Conservation (phyloP, 2,797 vertebrate species). For the Pseudopleuronectes americanus region DNA sequence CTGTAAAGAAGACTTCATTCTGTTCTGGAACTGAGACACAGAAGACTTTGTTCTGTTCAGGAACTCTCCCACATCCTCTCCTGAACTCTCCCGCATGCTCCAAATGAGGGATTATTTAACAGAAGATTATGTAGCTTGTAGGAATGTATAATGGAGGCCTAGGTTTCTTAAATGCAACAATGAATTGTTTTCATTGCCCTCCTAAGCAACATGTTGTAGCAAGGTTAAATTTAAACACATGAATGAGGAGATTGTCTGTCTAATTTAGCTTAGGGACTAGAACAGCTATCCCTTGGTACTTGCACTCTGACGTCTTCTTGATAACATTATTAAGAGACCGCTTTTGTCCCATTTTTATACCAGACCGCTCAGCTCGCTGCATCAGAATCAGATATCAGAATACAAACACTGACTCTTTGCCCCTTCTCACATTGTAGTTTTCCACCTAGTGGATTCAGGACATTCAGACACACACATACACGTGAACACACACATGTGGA, state of each 20-base stretch:
- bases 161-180: not conserved
- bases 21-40: slow-evolving; percentile 23
- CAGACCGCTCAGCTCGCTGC: slow-evolving; percentile 24
- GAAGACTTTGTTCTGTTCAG: slow-evolving; percentile 24
- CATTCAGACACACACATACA: slow-evolving; percentile 21
- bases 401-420: slow-evolving; percentile 35
- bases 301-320: slow-evolving; percentile 42
- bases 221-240: slow-evolving; percentile 39
- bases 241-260: slow-evolving; percentile 21
- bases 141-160: slow-evolving; percentile 5
- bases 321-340: slow-evolving; percentile 24
- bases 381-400: slow-evolving; percentile 44
- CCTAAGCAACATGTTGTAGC: not conserved
- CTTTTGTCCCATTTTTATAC: slow-evolving; percentile 42
- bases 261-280: slow-evolving; percentile 41
- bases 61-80: slow-evolving; percentile 2
- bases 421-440: slow-evolving; percentile 42
- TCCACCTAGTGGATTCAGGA: slow-evolving; percentile 45
- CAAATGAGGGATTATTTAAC: not conserved
- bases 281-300: slow-evolving; percentile 32
- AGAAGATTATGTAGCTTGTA: slow-evolving; percentile 4
- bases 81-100: slow-evolving; percentile 7
- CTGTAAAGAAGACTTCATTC: slow-evolving; percentile 20
- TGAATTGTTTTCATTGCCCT: slow-evolving; percentile 8
- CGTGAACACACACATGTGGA: slow-evolving; percentile 22